Percentiles rank a stretch among this genome's conserved stretches.
These are phyloP conservation scores for Leptodirus hochenwartii DNA, from an alignment of 2,888 invertebrate genomes.

Conservation along the genomic window DNA sequence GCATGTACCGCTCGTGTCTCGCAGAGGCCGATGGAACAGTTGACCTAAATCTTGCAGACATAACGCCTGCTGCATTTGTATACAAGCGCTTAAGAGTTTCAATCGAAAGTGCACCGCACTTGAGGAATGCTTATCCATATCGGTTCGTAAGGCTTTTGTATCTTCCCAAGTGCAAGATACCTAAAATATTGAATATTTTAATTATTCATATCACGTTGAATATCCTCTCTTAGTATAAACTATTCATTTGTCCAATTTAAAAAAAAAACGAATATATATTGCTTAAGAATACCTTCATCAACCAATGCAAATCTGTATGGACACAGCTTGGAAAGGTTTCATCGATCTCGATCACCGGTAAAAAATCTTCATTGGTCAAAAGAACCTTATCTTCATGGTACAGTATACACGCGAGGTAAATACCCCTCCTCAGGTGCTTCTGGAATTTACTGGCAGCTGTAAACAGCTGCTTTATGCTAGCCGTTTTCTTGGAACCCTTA, in stretches of 20 bases:
- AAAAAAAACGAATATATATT: too few relatives aligned
- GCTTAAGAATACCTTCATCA: constrained; percentile 78
- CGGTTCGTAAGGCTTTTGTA: constrained; percentile 74
- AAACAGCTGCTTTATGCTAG: constrained; percentile 80
- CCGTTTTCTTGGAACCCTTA: constrained; percentile 53
- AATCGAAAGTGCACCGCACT: constrained; percentile 83
- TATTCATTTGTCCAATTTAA: too few relatives aligned
- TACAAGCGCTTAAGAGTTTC: constrained; percentile 80
- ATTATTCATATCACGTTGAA: too few relatives aligned
- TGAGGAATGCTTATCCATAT: constrained; percentile 86
- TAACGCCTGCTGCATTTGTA: constrained; percentile 79
- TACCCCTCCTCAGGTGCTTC: constrained; percentile 81
- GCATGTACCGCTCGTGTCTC: constrained; percentile 77
- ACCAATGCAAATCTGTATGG: constrained; percentile 90
- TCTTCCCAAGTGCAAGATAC: constrained; percentile 94
- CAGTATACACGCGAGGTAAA: constrained; percentile 81
- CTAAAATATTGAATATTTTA: too few relatives aligned
- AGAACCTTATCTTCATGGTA: constrained; percentile 92
- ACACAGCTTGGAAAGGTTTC: constrained; percentile 86
- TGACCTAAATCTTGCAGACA: constrained; percentile 90
- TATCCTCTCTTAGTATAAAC: too few relatives aligned
- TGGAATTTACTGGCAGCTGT: constrained; percentile 94
- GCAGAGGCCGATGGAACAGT: constrained; percentile 77
- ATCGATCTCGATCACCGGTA: constrained; percentile 93
- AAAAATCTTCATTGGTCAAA: constrained; percentile 91